Evolutionary conservation across 2,888 invertebrate genomes (phyloP), one percentile per base, ranked within the genome.

Genomic region (Pogonocherus hispidulus): DNA sequence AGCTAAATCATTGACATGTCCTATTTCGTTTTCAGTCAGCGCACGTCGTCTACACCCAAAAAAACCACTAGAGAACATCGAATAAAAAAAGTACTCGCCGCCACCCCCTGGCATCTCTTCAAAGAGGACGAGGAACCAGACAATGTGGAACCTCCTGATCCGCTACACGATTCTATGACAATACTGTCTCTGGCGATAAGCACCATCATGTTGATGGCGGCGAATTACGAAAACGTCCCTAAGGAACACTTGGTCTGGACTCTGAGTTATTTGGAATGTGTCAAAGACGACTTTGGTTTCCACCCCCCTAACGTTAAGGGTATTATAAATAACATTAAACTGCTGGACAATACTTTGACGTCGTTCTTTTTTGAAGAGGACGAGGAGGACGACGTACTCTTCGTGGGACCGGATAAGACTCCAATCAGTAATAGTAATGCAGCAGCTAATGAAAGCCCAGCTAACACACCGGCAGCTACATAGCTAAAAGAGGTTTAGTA

Each of bases 161-260:
- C 65, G 4, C 14, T 57, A 1, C 49, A 59, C 19, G 51, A 56
- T 41, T 18, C 65, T 8, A 84, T 87, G 86, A 14, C 60, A 18
- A 60, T 71, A 55, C 22, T 69, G 0, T 37, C 71, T 22, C 57
- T 69, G 14, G 62, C 71, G 8, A 51, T 66, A 41, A 60, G 60
- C 4, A 66, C 66, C 14, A 62, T 66, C 4, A 66, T 66, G 66
- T 18, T 60, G 41, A 44, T 66, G 52, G 66, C 66, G 9, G 59
- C 66, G 3, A 20, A 37, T 20, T 6, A 62, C 41, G 1, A 0
- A 32, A 60, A 67, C 8, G 62, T 66, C 32, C 18, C 57, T 6
- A 60, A 32, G 63, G 16, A 51, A 2, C 52, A 46, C 59, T 44
- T 62, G 66, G 9, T 63, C 56, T 73, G 73, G 73, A 63, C 70